Evolutionary conservation across 2,113 vertebrate species (phyloP).

Genomic region (Macrotis lagotis): DNA sequence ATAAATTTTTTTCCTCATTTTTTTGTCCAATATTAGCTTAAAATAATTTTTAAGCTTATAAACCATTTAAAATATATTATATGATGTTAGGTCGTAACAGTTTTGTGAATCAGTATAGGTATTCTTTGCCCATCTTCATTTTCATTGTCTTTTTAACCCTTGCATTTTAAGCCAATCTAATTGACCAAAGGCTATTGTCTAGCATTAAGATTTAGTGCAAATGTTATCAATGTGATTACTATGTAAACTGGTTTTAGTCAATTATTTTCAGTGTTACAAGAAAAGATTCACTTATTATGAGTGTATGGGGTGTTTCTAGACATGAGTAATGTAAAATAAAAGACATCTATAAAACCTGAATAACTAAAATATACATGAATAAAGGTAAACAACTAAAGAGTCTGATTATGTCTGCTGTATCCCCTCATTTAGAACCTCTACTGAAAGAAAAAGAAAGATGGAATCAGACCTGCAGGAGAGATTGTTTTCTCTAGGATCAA

Average conservation of each 20-base stretch:
- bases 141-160: neutral
- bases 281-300: neutral
- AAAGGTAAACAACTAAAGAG: neutral
- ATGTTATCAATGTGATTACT: neutral
- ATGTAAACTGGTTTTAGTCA: neutral
- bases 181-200: neutral
- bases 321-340: neutral
- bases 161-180: neutral
- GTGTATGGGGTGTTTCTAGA: neutral
- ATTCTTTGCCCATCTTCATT: neutral
- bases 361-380: neutral
- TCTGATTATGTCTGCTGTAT: neutral
- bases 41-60: neutral
- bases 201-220: neutral
- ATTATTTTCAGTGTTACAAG: neutral
- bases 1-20: slow-evolving; percentile 17
- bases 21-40: neutral
- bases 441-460: neutral
- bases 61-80: neutral
- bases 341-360: neutral
- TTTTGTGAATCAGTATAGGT: neutral
- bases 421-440: neutral
- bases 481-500: neutral
- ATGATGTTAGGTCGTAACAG: neutral
- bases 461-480: neutral